Evolutionary conservation across 1,140 invertebrate genomes (phyloP).

Genomic region (Conopomorpha cramerella): DNA sequence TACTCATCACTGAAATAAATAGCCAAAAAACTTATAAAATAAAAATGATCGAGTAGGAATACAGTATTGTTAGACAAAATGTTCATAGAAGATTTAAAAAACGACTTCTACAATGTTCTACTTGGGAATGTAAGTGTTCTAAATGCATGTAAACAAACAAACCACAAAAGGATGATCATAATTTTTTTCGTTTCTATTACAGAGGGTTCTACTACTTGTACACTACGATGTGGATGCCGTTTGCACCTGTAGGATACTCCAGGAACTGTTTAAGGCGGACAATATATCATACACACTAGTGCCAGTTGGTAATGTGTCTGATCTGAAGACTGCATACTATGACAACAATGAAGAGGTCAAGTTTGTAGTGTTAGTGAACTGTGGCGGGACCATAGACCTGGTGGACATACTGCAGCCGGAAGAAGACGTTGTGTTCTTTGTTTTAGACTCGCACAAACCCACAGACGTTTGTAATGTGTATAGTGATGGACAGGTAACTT

Average conservation of each 20-base stretch:
- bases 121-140: slow-evolving; percentile 66
- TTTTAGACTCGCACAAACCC: slow-evolving; percentile 90
- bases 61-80: no score
- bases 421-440: slow-evolving; percentile 83
- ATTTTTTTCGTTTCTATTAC: slow-evolving; percentile 29
- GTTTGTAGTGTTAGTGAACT: slow-evolving; percentile 90
- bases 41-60: no score
- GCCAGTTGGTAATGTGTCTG: slow-evolving; percentile 77
- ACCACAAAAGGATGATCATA: neutral
- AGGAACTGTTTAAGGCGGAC: slow-evolving; percentile 87
- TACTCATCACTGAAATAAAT: no score
- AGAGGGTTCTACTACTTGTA: slow-evolving; percentile 78
- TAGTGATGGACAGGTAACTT: slow-evolving; percentile 80
- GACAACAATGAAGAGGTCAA: slow-evolving; percentile 84
- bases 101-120: slow-evolving; percentile 83
- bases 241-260: slow-evolving; percentile 91
- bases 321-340: slow-evolving; percentile 75
- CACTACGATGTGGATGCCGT: slow-evolving; percentile 93
- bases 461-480: slow-evolving; percentile 94
- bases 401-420: slow-evolving; percentile 84
- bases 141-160: neutral
- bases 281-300: slow-evolving; percentile 89
- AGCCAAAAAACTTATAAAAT: no score
- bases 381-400: slow-evolving; percentile 90
- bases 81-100: slow-evolving; percentile 75